Evolutionary conservation across 2,888 invertebrate genomes (phyloP), one percentile per base, ranked within the genome.

Genomic region (Cybosia mesomella): DNA sequence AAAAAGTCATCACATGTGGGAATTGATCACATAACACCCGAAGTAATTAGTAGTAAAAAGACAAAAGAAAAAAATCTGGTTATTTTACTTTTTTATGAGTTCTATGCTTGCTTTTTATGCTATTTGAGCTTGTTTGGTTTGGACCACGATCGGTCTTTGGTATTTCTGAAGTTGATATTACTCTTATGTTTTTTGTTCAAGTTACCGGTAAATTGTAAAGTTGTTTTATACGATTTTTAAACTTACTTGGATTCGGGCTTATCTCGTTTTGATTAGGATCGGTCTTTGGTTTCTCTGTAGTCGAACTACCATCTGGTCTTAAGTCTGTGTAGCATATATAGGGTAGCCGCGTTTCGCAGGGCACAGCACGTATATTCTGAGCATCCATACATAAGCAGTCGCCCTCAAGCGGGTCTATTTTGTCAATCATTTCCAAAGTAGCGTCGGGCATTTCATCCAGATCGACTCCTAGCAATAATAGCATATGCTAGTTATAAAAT

Each of bases 371-470:
- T 59, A 59, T 39, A 39, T 24, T 36, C 15, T 39, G 5, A 0
- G 36, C 39, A 18, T 59, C 21, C 59, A 59, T 59, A 18, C 39
- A 10, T 18, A 59, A 24, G 18, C 59, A 59, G 15, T 39, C 24
- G 8, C 59, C 59, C 3, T 59, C 39, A 9, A 36, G 22, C 0
- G 39, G 39, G 18, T 59, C 59, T 18, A 59, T 22, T 22, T 24
- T 8, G 22, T 59, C 59, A 39, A 59, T 39, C 39, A 39, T 36
- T 15, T 39, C 39, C 24, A 59, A 22, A n/a, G 49, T 49, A 24
- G 59, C 59, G 22, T 59, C 59, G 18, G 59, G 59, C 10, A 59
- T 24, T 4, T 59, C 39, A 18, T 59, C 39, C 1, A 59, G 22
- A 18, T 39, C 36, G 24, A 59, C 24, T 39, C 59, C 59, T 59